A percentile compares a stretch with the other conserved stretches of the same genome.
Conservation (phyloP, 2,113 vertebrate genomes). For the Prinia subflava region DNA sequence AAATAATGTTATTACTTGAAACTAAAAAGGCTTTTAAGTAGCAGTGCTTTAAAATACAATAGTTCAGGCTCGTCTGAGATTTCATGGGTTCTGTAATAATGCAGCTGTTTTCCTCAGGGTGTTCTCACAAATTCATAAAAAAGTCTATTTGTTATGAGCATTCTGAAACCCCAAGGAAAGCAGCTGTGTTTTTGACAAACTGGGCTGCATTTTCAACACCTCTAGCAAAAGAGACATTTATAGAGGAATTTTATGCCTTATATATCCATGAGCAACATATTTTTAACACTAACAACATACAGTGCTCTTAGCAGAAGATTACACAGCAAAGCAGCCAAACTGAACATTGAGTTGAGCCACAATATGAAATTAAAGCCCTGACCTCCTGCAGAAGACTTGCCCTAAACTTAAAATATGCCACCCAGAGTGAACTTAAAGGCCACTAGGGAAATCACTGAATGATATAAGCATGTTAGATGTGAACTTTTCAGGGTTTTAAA, state of each 20-base stretch:
- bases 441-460: conserved; percentile 32
- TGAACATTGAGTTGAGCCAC: conserved; percentile 10
- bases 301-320: conserved; percentile 49
- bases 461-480: background rate
- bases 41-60: conserved; percentile 71
- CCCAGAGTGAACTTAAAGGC: conserved; percentile 26
- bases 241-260: conserved; percentile 61
- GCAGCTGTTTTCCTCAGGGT: conserved; percentile 80
- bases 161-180: conserved; percentile 71
- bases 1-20: background rate
- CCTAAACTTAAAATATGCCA: conserved; percentile 41
- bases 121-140: conserved; percentile 73
- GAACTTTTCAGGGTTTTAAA: background rate
- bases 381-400: conserved; percentile 38
- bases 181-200: conserved; percentile 79
- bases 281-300: conserved; percentile 55
- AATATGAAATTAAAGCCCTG: conserved; percentile 63
- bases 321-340: background rate
- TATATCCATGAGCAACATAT: conserved; percentile 51
- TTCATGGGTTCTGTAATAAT: conserved; percentile 72
- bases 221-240: conserved; percentile 72
- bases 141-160: conserved; percentile 69
- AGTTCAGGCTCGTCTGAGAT: conserved; percentile 68
- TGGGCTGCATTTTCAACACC: conserved; percentile 76
- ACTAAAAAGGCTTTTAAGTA: conserved; percentile 51